Conservation (phyloP, 2,888 invertebrate species). For the Tortricodes alternella region DNA sequence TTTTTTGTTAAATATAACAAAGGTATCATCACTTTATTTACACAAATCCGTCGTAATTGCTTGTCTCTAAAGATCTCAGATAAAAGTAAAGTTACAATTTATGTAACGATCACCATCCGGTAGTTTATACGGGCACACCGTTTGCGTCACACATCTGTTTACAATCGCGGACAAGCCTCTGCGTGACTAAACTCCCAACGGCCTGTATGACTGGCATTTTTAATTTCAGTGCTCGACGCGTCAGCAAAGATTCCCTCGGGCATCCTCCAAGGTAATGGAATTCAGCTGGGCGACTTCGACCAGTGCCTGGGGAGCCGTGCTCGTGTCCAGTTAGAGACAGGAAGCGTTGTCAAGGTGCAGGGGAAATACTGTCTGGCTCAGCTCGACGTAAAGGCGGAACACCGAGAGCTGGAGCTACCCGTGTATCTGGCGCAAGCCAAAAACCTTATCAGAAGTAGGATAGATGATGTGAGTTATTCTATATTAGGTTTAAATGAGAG, state of each 20-base stretch:
- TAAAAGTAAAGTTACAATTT: not conserved
- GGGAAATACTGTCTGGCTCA: constrained; percentile 88
- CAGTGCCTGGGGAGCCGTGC: constrained; percentile 85
- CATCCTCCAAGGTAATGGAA: constrained; percentile 86
- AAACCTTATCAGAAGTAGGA: constrained; percentile 84
- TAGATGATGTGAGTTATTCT: constrained; percentile 82
- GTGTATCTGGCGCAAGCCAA: constrained; percentile 85
- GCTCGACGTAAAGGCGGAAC: constrained; percentile 84
- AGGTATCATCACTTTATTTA: too few relatives aligned
- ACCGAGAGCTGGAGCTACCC: constrained; percentile 83
- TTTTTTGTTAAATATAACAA: too few relatives aligned
- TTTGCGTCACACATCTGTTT: constrained; percentile 15
- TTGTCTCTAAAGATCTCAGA: too few relatives aligned
- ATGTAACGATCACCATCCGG: not conserved
- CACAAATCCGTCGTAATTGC: too few relatives aligned
- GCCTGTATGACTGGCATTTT: constrained; percentile 55
- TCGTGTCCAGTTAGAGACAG: constrained; percentile 82
- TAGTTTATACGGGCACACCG: not conserved
- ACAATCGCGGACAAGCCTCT: constrained; percentile 1
- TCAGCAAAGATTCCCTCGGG: constrained; percentile 88
- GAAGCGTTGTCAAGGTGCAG: constrained; percentile 83
- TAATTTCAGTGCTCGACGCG: constrained; percentile 86
- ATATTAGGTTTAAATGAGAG: not conserved
- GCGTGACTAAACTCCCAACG: constrained; percentile 39
- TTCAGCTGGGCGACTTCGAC: constrained; percentile 88